Evolutionary conservation across 2,888 invertebrate species (phyloP).

Genomic region (Rhagium mordax): DNA sequence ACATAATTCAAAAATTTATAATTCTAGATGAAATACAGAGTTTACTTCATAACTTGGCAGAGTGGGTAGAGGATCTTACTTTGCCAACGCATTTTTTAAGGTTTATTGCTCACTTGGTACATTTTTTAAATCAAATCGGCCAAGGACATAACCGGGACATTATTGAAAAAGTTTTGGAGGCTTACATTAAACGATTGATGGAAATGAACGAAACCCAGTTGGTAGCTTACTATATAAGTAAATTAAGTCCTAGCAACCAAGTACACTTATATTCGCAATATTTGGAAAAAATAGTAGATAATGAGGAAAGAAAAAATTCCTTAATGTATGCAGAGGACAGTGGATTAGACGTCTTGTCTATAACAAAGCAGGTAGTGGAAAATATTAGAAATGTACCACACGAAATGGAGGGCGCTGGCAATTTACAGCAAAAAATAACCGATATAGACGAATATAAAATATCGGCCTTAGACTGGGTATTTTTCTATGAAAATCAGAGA

Average conservation of each 20-base stretch:
- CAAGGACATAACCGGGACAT: slow-evolving; percentile 79
- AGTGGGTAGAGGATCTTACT: slow-evolving; percentile 75
- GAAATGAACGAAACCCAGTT: slow-evolving; percentile 82
- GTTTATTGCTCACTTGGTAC: slow-evolving; percentile 88
- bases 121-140: slow-evolving; percentile 87
- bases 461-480: slow-evolving; percentile 88
- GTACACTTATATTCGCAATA: slow-evolving; percentile 78
- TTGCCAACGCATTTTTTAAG: slow-evolving; percentile 77
- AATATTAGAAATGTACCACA: slow-evolving; percentile 74
- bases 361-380: slow-evolving; percentile 89
- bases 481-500: slow-evolving; percentile 83
- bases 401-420: slow-evolving; percentile 59
- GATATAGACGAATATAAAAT: slow-evolving; percentile 82
- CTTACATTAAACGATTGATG: slow-evolving; percentile 81
- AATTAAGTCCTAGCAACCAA: slow-evolving; percentile 78
- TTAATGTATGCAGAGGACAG: slow-evolving; percentile 81
- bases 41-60: slow-evolving; percentile 80
- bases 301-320: slow-evolving; percentile 78
- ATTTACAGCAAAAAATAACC: slow-evolving; percentile 71
- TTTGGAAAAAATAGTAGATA: slow-evolving; percentile 78
- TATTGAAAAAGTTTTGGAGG: slow-evolving; percentile 83
- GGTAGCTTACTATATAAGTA: slow-evolving; percentile 89
- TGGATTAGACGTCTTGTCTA: slow-evolving; percentile 86
- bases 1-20: slow-evolving; percentile 86
- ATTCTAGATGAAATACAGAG: slow-evolving; percentile 87